phyloP scores from a whole-genome alignment of 2,113 vertebrate species.

The Natator depressus region DNA sequence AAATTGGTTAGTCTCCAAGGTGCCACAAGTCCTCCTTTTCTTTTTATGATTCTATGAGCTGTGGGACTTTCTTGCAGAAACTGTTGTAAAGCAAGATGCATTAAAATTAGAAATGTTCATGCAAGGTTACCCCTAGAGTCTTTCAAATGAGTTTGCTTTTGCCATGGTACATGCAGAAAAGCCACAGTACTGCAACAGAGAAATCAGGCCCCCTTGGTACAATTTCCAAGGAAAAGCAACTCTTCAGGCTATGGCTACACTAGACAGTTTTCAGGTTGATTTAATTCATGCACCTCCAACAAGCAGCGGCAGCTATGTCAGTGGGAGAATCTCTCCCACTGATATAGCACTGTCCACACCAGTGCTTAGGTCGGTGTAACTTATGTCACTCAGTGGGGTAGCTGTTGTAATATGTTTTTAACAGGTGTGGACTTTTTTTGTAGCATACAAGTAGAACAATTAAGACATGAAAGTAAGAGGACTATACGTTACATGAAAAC shows the following conservation, averaged over 20 bases:
- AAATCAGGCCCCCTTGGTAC: fast-evolving
- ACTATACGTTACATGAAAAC: background rate
- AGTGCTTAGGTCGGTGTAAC: too few species aligned
- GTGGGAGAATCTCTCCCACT: too few species aligned
- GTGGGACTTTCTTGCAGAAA: background rate
- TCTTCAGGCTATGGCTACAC: background rate
- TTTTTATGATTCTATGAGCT: background rate
- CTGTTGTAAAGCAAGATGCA: fast-evolving
- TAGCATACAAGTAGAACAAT: background rate
- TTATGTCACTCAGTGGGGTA: too few species aligned
- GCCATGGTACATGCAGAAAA: background rate
- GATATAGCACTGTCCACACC: too few species aligned
- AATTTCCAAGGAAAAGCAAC: background rate
- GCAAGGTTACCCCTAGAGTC: fast-evolving
- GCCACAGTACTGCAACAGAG: background rate
- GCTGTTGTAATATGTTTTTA: background rate
- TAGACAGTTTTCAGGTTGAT: too few species aligned
- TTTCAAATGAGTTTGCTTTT: fast-evolving
- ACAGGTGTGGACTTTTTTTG: background rate
- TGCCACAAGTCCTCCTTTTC: too few species aligned
- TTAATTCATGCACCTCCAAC: too few species aligned
- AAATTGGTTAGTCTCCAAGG: too few species aligned
- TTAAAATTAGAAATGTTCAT: background rate
- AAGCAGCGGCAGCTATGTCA: too few species aligned
- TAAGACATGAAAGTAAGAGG: background rate